These are phyloP conservation scores for Ceraclea dissimilis DNA, from an alignment of 2,888 invertebrate species.

Conservation along the genomic window DNA sequence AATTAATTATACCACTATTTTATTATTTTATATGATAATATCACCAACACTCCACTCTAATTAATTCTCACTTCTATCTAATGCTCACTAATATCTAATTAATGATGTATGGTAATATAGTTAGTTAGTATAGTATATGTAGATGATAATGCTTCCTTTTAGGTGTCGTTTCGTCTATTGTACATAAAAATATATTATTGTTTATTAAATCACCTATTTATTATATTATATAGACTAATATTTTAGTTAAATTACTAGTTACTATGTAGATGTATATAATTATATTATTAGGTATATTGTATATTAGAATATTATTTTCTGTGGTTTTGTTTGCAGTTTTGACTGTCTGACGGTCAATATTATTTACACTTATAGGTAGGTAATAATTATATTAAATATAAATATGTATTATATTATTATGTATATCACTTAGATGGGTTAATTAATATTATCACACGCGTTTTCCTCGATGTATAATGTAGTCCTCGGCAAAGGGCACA, in stretches of 20 bases:
- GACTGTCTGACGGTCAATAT: neutral
- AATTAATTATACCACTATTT: neutral
- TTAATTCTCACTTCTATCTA: neutral
- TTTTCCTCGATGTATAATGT: slow-evolving; percentile 46
- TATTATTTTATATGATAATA: neutral
- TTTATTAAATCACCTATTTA: neutral
- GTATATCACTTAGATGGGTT: neutral
- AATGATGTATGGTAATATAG: too few species aligned
- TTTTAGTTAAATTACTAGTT: too few species aligned
- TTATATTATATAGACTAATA: neutral
- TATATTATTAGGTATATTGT: too few species aligned
- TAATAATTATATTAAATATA: neutral
- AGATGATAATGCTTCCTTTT: neutral
- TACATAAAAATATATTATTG: neutral
- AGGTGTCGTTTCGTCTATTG: neutral
- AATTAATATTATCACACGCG: slow-evolving; percentile 41
- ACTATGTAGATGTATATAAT: too few species aligned
- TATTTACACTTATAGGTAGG: slow-evolving; percentile 15
- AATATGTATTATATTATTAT: neutral
- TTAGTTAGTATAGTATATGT: neutral
- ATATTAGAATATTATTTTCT: too few species aligned
- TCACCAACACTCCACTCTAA: neutral
- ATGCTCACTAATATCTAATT: too few species aligned
- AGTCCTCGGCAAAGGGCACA: slow-evolving; percentile 31
- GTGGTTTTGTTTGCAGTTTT: too few species aligned